Conservation (phyloP, 2,797 vertebrate genomes). For the Poeciliopsis paucimaculata region DNA sequence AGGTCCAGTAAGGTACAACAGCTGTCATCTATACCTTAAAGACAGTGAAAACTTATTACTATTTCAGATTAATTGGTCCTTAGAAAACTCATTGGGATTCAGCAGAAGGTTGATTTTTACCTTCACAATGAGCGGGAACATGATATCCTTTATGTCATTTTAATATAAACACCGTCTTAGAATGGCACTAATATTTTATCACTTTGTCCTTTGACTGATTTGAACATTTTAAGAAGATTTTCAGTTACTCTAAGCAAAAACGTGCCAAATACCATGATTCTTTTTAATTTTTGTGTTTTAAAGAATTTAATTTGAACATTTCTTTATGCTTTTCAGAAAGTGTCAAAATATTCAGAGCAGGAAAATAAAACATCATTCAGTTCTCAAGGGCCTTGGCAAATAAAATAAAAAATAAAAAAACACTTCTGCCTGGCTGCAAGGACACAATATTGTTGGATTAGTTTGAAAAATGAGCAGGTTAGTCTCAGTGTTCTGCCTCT, state of each 20-base stretch:
- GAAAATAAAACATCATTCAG: background rate
- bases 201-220: background rate
- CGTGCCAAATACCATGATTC: background rate
- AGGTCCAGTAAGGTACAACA: background rate
- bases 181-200: background rate
- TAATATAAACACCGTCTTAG: background rate
- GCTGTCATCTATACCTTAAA: background rate
- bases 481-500: background rate
- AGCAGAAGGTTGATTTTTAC: background rate
- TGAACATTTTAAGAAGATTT: background rate
- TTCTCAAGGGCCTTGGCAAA: background rate
- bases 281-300: background rate
- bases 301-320: background rate
- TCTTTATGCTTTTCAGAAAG: background rate
- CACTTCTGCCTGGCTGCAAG: background rate
- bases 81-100: background rate
- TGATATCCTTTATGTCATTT: background rate
- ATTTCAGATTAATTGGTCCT: background rate
- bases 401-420: background rate
- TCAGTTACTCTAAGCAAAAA: background rate
- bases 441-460: constrained; percentile 1
- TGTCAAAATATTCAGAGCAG: background rate
- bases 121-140: background rate
- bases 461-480: constrained; percentile 4
- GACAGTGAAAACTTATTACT: background rate